Evolutionary conservation across 1,140 invertebrate genomes (phyloP).

Genomic region (Philotrypesis tridentata): DNA sequence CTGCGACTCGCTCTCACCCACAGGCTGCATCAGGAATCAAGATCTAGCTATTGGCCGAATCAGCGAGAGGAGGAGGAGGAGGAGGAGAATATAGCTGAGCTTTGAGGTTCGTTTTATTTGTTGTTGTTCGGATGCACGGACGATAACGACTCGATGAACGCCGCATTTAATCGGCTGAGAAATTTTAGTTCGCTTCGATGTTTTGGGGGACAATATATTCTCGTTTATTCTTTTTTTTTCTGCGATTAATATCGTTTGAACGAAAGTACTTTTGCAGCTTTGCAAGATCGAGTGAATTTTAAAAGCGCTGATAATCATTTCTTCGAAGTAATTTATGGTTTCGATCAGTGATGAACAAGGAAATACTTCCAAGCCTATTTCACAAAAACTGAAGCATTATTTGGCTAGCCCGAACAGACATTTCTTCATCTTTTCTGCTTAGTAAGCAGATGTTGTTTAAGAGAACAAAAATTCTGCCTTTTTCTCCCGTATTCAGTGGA

Average conservation of each 20-base stretch:
- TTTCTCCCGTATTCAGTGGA: constrained; percentile 28
- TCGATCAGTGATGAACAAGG: no score
- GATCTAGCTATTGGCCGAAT: constrained; percentile 11
- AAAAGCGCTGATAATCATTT: no score
- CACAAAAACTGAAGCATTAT: no score
- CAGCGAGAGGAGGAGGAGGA: no score
- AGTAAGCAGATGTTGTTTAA: constrained; percentile 7
- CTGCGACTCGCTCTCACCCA: not conserved
- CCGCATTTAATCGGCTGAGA: not conserved
- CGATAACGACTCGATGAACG: constrained; percentile 12
- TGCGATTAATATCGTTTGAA: no score
- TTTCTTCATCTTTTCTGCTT: constrained; percentile 59
- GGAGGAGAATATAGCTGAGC: not conserved
- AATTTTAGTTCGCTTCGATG: no score
- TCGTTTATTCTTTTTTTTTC: not conserved
- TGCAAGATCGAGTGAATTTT: no score
- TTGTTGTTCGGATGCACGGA: not conserved
- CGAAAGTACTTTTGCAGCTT: no score
- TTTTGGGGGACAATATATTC: constrained; percentile 32
- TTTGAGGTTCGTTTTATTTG: constrained; percentile 26
- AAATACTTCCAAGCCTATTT: no score
- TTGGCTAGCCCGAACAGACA: constrained; percentile 51
- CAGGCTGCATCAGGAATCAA: not conserved
- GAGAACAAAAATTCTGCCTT: not conserved
- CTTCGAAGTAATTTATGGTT: no score